phyloP scores from a whole-genome alignment of 2,797 vertebrate genomes.

The Champsocephalus esox region DNA sequence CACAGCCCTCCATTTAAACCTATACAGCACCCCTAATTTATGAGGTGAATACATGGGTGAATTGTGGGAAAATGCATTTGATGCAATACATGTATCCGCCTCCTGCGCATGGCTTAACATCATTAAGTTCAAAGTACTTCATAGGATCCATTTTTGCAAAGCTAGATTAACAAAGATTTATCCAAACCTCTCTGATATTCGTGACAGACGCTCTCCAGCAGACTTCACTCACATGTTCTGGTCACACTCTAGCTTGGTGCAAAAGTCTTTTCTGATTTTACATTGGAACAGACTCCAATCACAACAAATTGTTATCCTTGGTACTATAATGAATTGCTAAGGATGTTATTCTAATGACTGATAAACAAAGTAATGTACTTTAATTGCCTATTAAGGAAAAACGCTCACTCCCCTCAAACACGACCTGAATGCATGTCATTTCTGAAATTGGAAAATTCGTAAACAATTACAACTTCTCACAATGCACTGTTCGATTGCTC shows the following conservation, averaged over 20 bases:
- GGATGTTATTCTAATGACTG: background rate
- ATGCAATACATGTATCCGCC: too few relatives aligned
- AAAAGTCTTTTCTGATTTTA: background rate
- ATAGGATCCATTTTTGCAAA: too few relatives aligned
- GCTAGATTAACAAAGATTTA: too few relatives aligned
- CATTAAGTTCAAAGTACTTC: too few relatives aligned
- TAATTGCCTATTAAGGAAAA: background rate
- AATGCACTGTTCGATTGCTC: background rate
- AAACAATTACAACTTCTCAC: background rate
- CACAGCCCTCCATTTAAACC: background rate
- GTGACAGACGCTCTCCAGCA: background rate
- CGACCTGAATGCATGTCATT: background rate
- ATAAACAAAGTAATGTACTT: background rate
- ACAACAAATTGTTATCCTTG: background rate
- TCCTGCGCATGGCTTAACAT: too few relatives aligned
- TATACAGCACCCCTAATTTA: background rate
- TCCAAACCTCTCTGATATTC: too few relatives aligned
- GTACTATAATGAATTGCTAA: background rate
- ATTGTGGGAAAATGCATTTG: too few relatives aligned
- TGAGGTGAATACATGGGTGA: too few relatives aligned
- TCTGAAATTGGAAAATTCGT: background rate
- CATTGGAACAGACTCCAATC: background rate
- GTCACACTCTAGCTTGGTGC: background rate
- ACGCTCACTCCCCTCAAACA: background rate
- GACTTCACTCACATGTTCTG: background rate